Evolutionary conservation across 2,888 invertebrate species (phyloP), one percentile per base, ranked within the genome.

Genomic region (Amphipoea lucens): DNA sequence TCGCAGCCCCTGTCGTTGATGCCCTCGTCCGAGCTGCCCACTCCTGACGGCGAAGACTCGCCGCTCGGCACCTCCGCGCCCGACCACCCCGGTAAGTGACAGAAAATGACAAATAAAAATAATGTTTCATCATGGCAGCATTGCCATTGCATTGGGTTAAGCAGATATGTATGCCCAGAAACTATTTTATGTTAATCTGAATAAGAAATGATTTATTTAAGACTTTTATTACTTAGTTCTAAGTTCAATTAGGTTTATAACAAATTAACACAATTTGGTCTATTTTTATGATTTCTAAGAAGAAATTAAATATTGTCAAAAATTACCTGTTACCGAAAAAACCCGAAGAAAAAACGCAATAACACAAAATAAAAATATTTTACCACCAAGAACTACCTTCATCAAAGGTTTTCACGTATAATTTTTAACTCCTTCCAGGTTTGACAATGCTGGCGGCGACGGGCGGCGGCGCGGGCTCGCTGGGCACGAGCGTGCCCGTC

Each of bases 41-140:
- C 95, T 29, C 95, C 96, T 2, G 96, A 96, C 79, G 90, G 89
- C 14, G 96, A 96, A 54, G 95, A 95, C 80, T 91, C 94, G n/a
- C 93, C 94, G 45, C 89, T 90, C 29, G 82, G 88, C 71, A 81
- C 88, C 75, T 82, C 90, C 81, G 88, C 92, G 68, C 91, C 92
- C 40, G 95, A 95, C 82, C 93, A 93, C 67, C 90, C 94, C 12
- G 94, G 95, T 95, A 81, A 86, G 87, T 74, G 2, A 1, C 36
- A 12, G 48, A 69, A 51, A 69, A 48, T 4, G 9, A 42, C 1
- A 20, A 78, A 77, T 23, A 14, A 48, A 48, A 42, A 29, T 23
- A 63, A 63, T 4, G 23, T 51, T 17, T n/a, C 23, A 71, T 71
- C 14, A 45, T 36, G 3, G 3, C 42, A 36, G 36, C 23, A 29